Percentiles rank a stretch among this genome's conserved stretches.
These are phyloP conservation scores for Leptothorax acervorum DNA, from an alignment of 2,888 invertebrate species.

Conservation along the genomic window DNA sequence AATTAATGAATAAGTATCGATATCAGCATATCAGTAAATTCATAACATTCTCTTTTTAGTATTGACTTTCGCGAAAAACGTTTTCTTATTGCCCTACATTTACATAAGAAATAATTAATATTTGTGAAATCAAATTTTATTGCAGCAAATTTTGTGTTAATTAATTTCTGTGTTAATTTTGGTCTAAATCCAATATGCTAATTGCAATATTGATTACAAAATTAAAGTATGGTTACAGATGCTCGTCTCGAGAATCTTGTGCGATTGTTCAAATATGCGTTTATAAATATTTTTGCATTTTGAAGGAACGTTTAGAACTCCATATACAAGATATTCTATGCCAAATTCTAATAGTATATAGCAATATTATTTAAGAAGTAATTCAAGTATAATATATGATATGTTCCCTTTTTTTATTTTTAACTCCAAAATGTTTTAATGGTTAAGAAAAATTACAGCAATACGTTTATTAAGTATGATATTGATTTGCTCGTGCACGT, in stretches of 20 bases:
- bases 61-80: conserved; percentile 25
- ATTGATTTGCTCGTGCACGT: conserved; percentile 42
- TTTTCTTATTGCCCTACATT: background rate
- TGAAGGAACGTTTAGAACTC: background rate
- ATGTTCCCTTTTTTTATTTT: background rate
- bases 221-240: conserved; percentile 30
- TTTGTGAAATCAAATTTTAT: conserved; percentile 21
- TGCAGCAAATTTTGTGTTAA: conserved; percentile 13
- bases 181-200: conserved; percentile 8
- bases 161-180: conserved; percentile 16
- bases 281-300: conserved; percentile 23
- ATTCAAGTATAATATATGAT: background rate
- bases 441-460: background rate
- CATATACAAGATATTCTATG: background rate
- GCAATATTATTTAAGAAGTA: conserved; percentile 15
- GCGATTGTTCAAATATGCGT: conserved; percentile 11
- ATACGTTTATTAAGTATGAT: conserved; percentile 26
- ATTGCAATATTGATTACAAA: conserved; percentile 10
- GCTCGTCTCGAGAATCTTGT: conserved; percentile 16
- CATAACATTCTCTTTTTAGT: background rate
- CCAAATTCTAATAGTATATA: background rate
- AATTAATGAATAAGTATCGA: background rate
- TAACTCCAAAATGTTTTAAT: conserved; percentile 8
- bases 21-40: background rate
- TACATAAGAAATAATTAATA: conserved; percentile 35